These are phyloP conservation scores for Anoplius nigerrimus DNA, from an alignment of 2,888 invertebrate species.

Conservation along the genomic window DNA sequence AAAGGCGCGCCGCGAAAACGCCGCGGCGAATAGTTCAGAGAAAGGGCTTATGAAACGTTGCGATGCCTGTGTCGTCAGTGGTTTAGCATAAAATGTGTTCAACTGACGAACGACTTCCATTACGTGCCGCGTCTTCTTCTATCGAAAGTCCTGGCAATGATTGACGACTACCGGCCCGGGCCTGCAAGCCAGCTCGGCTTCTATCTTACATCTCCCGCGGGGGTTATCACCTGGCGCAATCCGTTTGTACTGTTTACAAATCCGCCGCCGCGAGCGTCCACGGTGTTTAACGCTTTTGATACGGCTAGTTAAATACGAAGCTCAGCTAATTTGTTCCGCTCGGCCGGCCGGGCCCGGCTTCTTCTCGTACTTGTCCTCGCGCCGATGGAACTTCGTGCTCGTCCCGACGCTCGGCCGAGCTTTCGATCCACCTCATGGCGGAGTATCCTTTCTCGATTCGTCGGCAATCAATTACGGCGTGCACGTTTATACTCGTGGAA, in stretches of 20 bases:
- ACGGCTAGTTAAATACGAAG: constrained; percentile 64
- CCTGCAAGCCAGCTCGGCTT: constrained; percentile 39
- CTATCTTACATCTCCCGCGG: constrained; percentile 44
- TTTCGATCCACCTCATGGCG: no score
- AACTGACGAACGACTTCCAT: constrained; percentile 41
- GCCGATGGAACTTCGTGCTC: no score
- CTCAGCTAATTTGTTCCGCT: constrained; percentile 67
- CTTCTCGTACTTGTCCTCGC: no score
- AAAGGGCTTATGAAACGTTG: constrained; percentile 42
- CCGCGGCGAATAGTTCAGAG: constrained; percentile 21
- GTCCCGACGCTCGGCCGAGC: no score
- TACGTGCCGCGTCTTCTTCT: constrained; percentile 39
- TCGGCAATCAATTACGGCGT: no score
- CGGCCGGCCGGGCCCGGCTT: constrained; percentile 47
- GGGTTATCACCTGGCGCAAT: constrained; percentile 56
- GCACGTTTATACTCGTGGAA: no score
- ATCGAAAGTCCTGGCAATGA: constrained; percentile 63
- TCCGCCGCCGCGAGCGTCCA: constrained; percentile 28
- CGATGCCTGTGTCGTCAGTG: constrained; percentile 32
- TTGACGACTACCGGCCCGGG: constrained; percentile 65
- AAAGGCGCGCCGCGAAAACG: neutral
- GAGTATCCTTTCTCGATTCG: no score
- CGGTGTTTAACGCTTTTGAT: constrained; percentile 57
- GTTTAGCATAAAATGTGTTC: constrained; percentile 36
- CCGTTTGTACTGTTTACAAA: constrained; percentile 54